Base-by-base conservation (phyloP, 2,113 vertebrate genomes). In the Rhagologus leucostigma region DNA sequence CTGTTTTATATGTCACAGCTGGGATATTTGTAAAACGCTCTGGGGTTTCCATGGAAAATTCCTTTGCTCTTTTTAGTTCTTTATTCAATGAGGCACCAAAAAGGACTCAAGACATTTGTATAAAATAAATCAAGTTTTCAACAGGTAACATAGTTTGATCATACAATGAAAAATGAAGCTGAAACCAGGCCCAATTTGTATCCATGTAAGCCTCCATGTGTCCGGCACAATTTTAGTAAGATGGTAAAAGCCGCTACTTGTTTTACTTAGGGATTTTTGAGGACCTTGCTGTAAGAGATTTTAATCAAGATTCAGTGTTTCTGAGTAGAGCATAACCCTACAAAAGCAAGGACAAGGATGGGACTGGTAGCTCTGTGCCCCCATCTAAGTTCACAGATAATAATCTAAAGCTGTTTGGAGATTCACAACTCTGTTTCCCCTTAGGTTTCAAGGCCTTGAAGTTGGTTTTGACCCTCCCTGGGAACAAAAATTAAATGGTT, bases 311-410 rank as follows among this genome's bases (percentile, higher is more conserved):
- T 42, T 47, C 27, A 13, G 4, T n/a, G 22, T 60, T 79, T 71
- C 44, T 56, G 70, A 84, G 65, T 13, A 52, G 16, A 90, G 12
- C 23, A 20, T 4, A 84, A 65, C 9, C 22, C 16, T 3, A 4
- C 0, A 2, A 44, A 57, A 68, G 44, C 41, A 83, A 59, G 53
- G 32, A 68, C 13, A 42, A 71, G 32, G 74, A 79, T n/a, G 5
- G 14, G 46, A 56, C 70, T 0, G 0, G 46, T 55, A 63, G 39
- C 55, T 64, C 30, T 0, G 0, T 75, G 65, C 3, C 16, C 26
- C 27, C 22, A 39, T 62, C 29, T 21, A 18, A 69, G 14, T 53
- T 83, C 63, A 80, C 42, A 59, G 75, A 86, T 73, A 57, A 62
- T 57, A 53, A 91, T 65, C 44, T 83, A 90, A 93, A 92, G 6